Evolutionary conservation across 2,113 vertebrate genomes (phyloP).

Genomic region (Cyanoderma ruficeps): DNA sequence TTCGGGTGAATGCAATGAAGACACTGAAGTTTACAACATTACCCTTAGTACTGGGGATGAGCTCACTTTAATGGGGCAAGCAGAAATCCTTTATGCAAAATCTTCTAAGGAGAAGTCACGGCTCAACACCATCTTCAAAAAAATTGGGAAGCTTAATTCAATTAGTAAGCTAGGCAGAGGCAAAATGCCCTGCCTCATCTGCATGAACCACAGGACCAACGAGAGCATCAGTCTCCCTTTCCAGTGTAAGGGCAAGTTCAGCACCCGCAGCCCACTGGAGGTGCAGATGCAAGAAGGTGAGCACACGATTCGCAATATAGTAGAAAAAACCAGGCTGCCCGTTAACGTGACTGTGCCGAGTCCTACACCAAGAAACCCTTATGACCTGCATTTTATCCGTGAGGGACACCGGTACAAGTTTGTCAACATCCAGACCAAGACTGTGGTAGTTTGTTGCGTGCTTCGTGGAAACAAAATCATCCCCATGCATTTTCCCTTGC

Average conservation of each 20-base stretch:
- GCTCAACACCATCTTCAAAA: conserved; percentile 96
- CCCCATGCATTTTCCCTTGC: conserved; percentile 92
- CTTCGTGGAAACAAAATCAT: conserved; percentile 89
- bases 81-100: conserved; percentile 98
- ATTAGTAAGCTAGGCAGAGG: conserved; percentile 91
- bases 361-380: conserved; percentile 90
- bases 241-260: conserved; percentile 96
- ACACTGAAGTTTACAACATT: conserved; percentile 97
- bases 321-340: conserved; percentile 94
- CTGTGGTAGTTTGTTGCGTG: conserved; percentile 92
- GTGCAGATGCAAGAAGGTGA: conserved; percentile 98
- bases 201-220: conserved; percentile 99
- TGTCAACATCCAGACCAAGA: conserved; percentile 97
- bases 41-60: conserved; percentile 94
- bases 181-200: conserved; percentile 98
- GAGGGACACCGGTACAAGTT: conserved; percentile 98
- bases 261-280: conserved; percentile 94
- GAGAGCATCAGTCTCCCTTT: conserved; percentile 98
- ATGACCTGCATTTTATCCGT: conserved; percentile 94
- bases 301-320: conserved; percentile 95
- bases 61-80: conserved; percentile 97
- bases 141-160: conserved; percentile 95
- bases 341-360: conserved; percentile 93
- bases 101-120: conserved; percentile 93
- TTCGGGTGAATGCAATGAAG: conserved; percentile 96